These are phyloP conservation scores for Antechinus stuartii DNA, from an alignment of 2,113 vertebrate genomes.

Conservation along the genomic window DNA sequence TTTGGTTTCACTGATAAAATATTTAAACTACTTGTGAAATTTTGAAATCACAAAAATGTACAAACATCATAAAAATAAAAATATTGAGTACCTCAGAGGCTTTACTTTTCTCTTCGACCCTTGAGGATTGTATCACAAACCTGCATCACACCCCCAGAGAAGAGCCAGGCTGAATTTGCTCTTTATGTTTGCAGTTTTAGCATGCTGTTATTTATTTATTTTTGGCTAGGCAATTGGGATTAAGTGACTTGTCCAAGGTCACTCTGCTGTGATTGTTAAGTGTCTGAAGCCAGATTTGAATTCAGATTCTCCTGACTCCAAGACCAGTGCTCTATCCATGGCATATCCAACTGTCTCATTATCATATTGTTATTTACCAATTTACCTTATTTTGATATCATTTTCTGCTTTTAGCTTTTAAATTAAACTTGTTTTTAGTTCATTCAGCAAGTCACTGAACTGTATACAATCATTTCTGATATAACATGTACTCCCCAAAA, in stretches of 20 bases:
- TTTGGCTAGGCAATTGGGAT: no score
- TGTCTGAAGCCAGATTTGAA: no score
- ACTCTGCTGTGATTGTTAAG: no score
- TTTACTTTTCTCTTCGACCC: background rate
- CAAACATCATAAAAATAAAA: background rate
- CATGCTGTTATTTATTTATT: background rate
- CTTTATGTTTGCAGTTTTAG: conserved; percentile 16
- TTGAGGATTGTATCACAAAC: conserved; percentile 26
- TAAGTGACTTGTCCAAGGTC: no score
- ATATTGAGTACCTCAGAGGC: background rate
- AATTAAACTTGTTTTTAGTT: no score
- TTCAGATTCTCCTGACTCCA: no score
- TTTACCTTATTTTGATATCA: conserved; percentile 1
- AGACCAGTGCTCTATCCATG: no score
- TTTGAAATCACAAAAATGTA: conserved; percentile 22
- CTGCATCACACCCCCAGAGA: background rate
- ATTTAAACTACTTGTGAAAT: conserved; percentile 5
- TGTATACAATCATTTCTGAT: background rate
- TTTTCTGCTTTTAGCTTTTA: background rate
- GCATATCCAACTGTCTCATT: background rate
- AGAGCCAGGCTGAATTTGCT: conserved; percentile 23
- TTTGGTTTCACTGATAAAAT: background rate
- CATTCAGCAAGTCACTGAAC: background rate
- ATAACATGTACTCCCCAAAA: background rate
- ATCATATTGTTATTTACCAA: conserved; percentile 2